Evolutionary conservation across 2,113 vertebrate genomes (phyloP).

Genomic region (Psittacula cyanocephala): DNA sequence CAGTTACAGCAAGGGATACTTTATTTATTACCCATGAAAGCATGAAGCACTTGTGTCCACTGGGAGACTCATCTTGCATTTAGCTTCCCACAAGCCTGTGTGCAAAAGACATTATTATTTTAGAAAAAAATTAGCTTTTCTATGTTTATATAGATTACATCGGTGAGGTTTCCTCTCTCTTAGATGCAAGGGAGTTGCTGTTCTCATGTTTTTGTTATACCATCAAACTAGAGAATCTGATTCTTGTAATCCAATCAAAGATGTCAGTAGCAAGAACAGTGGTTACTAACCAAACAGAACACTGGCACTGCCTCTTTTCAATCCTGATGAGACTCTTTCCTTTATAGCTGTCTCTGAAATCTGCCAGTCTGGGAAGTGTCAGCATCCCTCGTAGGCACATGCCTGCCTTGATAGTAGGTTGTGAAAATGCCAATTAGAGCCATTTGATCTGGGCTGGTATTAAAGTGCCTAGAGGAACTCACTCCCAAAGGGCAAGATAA

Average conservation of each 20-base stretch:
- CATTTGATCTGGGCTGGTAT: neutral
- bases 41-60: neutral
- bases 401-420: neutral
- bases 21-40: slow-evolving; percentile 14
- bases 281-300: neutral
- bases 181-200: neutral
- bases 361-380: neutral
- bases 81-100: neutral
- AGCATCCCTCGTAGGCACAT: neutral
- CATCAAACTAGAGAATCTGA: neutral
- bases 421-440: neutral
- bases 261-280: neutral
- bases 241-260: neutral
- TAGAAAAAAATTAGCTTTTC: neutral
- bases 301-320: neutral
- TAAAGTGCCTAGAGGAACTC: neutral
- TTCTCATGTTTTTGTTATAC: neutral
- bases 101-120: neutral
- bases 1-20: neutral
- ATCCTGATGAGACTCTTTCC: neutral
- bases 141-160: neutral
- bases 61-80: neutral
- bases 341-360: neutral
- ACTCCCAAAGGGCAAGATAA: neutral
- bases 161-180: neutral